These are phyloP conservation scores for Drosophila setifemur DNA, from an alignment of 1,140 invertebrate species.

Conservation along the genomic window DNA sequence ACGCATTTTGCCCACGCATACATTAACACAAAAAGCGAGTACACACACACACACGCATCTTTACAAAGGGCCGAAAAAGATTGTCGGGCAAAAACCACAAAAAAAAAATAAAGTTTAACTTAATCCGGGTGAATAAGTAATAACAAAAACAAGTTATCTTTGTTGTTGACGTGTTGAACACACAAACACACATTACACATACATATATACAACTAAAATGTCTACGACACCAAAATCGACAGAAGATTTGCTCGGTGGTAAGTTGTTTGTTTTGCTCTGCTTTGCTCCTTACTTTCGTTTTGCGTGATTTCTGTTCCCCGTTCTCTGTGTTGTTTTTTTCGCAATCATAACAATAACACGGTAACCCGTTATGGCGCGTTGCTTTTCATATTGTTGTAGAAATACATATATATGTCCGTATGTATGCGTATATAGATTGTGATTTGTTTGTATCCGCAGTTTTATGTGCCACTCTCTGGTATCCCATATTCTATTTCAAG, in stretches of 20 bases:
- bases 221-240: conserved; percentile 77
- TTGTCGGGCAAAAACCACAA: conserved; percentile 30
- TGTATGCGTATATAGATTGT: conserved; percentile 6
- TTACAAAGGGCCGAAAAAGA: conserved; percentile 51
- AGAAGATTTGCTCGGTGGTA: conserved; percentile 78
- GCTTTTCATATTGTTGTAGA: conserved; percentile 19
- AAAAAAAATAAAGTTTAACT: conserved; percentile 31
- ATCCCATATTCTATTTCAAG: conserved; percentile 63
- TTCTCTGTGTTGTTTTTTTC: conserved; percentile 28
- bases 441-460: conserved; percentile 32
- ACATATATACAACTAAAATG: conserved; percentile 69
- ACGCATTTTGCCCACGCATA: conserved; percentile 73
- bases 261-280: conserved; percentile 49
- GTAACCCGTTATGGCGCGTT: conserved; percentile 36
- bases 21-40: conserved; percentile 39
- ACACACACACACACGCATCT: conserved; percentile 35
- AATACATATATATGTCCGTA: too few species aligned
- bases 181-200: conserved; percentile 21
- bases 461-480: conserved; percentile 34
- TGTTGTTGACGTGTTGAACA: conserved; percentile 59
- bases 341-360: conserved; percentile 42
- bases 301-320: conserved; percentile 4
- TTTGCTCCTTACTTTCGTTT: conserved; percentile 19
- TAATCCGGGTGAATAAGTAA: conserved; percentile 62
- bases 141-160: conserved; percentile 65